Percentiles rank a stretch among this genome's conserved stretches.
These are phyloP conservation scores for Eueremaeus valkanovi DNA, from an alignment of 2,888 invertebrate species.

Conservation along the genomic window DNA sequence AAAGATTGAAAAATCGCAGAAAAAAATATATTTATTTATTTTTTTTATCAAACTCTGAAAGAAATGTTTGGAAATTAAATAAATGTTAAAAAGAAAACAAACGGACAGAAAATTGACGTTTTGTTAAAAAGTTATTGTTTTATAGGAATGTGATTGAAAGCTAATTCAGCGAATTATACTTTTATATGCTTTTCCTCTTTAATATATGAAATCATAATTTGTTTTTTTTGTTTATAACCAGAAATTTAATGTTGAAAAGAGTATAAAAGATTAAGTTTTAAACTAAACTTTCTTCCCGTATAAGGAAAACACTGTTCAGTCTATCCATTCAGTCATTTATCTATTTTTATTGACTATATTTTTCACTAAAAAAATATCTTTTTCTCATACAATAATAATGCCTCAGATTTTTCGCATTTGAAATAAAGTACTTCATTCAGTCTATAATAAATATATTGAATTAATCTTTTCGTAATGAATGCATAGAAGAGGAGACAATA, in stretches of 20 bases:
- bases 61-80: background rate
- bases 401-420: background rate
- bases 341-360: conserved; percentile 16
- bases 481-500: background rate
- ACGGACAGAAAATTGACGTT: background rate
- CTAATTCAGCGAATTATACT: conserved; percentile 11
- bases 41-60: background rate
- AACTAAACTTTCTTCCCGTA: background rate
- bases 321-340: conserved; percentile 11
- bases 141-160: conserved; percentile 13
- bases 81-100: background rate
- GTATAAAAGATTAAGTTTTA: background rate
- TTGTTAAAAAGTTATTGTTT: conserved; percentile 13
- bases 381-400: conserved; percentile 15
- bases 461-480: conserved; percentile 14
- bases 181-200: conserved; percentile 7
- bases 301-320: background rate
- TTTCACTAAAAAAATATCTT: background rate
- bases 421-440: background rate
- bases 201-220: conserved; percentile 5
- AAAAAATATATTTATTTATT: background rate
- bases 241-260: background rate
- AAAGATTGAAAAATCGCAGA: no score
- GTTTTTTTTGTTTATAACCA: background rate
- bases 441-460: conserved; percentile 5